Conservation (phyloP, 2,888 invertebrate genomes). For the Noctua janthina region DNA sequence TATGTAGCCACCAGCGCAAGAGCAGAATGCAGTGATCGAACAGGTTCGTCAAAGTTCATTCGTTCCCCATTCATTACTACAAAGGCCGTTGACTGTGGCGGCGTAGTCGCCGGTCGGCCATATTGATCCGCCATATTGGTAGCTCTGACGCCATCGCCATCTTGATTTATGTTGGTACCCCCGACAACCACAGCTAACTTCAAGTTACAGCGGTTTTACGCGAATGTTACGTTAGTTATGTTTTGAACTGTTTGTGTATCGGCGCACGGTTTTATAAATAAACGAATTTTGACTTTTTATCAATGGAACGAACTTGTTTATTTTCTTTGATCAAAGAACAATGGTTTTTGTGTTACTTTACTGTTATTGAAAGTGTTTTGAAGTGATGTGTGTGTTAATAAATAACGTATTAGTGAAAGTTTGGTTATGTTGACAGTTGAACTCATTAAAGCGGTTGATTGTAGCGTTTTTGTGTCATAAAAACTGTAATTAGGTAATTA, state of each 20-base stretch:
- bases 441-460: conserved; percentile 63
- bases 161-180: conserved; percentile 60
- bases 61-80: conserved; percentile 80
- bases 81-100: conserved; percentile 81
- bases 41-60: conserved; percentile 80
- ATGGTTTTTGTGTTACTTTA: conserved; percentile 43
- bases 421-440: conserved; percentile 84
- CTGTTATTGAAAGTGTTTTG: conserved; percentile 53
- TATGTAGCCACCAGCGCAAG: conserved; percentile 63
- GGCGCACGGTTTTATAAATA: conserved; percentile 64
- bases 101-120: conserved; percentile 65
- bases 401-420: conserved; percentile 77
- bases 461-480: conserved; percentile 41
- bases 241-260: conserved; percentile 80
- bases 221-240: conserved; percentile 86
- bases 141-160: conserved; percentile 61
- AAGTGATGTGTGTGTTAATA: conserved; percentile 56
- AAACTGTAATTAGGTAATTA: conserved; percentile 63
- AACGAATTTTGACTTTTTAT: conserved; percentile 69
- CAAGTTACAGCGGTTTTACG: conserved; percentile 78
- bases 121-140: conserved; percentile 59
- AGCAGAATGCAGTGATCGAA: conserved; percentile 70
- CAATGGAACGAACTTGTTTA: conserved; percentile 77
- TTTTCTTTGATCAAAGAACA: conserved; percentile 46
- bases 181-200: conserved; percentile 76